Base-by-base conservation (phyloP, 2,113 vertebrate genomes). In the Caranx melampygus region DNA sequence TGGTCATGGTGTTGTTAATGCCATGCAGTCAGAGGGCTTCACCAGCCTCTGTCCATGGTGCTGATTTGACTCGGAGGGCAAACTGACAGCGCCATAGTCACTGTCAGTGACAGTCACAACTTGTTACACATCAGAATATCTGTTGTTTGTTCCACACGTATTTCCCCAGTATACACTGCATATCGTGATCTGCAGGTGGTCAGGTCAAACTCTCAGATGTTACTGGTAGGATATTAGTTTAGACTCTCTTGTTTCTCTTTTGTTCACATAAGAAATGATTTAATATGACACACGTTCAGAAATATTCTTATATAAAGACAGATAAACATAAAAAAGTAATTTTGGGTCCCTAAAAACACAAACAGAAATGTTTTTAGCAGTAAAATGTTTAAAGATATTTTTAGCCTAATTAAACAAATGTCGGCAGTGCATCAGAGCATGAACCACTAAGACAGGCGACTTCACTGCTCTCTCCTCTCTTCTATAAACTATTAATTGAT, bases 401-500 rank as follows among this genome's bases (percentile, higher is more conserved):
- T 87, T 84, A 85, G 85, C 72, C 83, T 92, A 92, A 94, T 93
- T 90, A 93, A 87, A 84, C 54, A 84, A 86, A 83, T 58, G 71
- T 71, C 75, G 68, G 79, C 68, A 16, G 75, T 63, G 78, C 88
- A 91, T 82, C 87, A 66, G 82, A 92, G 88, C 88, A 16, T 90
- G 86, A 93, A 92, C 79, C 87, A 89, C 89, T 89, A 84, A 91
- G 93, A 92, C 87, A 83, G 90, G 88, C 92, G 88, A 93, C 89
- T 92, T 88, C 81, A 84, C 87, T 67, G 84, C 86, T 75, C 83
- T 87, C 89, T 88, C 81, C 82, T 87, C 85, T 91, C 88, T 84
- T 87, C 87, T 90, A 88, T 88, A 88, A 94, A 93, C 86, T 93
- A 91, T 92, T 94, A 94, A 95, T 94, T 95, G 92, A 94, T 93